A percentile compares a stretch with the other conserved stretches of the same genome.
These are phyloP conservation scores for Alcis repandata DNA, from an alignment of 2,888 invertebrate genomes.

Conservation along the genomic window DNA sequence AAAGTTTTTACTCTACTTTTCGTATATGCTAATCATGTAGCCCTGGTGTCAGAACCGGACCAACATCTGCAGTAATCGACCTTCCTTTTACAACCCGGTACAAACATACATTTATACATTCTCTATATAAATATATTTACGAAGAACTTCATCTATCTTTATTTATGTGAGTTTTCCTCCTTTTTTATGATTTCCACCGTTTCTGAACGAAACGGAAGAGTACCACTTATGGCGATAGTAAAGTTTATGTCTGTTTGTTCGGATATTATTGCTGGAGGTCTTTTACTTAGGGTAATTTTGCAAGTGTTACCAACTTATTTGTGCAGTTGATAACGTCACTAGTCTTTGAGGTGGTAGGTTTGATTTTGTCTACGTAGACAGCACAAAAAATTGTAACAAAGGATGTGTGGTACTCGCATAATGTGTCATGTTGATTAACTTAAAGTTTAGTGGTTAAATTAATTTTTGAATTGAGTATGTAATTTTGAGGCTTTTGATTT, in stretches of 20 bases:
- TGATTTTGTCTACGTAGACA: not conserved
- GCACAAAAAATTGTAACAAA: too few species aligned
- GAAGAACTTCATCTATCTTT: constrained; percentile 52
- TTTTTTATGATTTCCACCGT: constrained; percentile 47
- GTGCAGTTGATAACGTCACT: not conserved
- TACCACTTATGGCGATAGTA: constrained; percentile 47
- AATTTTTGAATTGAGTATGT: too few species aligned
- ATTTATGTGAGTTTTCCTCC: constrained; percentile 58
- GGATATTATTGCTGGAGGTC: constrained; percentile 22
- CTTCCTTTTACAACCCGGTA: constrained; percentile 26
- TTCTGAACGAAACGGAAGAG: constrained; percentile 46
- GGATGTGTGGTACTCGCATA: too few species aligned
- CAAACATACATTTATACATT: constrained; percentile 20
- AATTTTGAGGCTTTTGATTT: too few species aligned
- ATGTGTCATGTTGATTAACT: too few species aligned
- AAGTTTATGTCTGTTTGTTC: constrained; percentile 47
- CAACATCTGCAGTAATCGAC: constrained; percentile 35
- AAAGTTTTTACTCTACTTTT: too few species aligned
- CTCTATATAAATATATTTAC: constrained; percentile 15
- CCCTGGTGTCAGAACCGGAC: not conserved
- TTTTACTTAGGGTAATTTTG: constrained; percentile 21
- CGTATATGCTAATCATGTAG: not conserved
- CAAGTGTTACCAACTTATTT: not conserved
- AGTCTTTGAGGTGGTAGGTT: not conserved
- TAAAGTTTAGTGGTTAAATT: too few species aligned